Evolutionary conservation across 2,888 invertebrate species (phyloP), one percentile per base, ranked within the genome.

Genomic region (Colostygia pectinataria): DNA sequence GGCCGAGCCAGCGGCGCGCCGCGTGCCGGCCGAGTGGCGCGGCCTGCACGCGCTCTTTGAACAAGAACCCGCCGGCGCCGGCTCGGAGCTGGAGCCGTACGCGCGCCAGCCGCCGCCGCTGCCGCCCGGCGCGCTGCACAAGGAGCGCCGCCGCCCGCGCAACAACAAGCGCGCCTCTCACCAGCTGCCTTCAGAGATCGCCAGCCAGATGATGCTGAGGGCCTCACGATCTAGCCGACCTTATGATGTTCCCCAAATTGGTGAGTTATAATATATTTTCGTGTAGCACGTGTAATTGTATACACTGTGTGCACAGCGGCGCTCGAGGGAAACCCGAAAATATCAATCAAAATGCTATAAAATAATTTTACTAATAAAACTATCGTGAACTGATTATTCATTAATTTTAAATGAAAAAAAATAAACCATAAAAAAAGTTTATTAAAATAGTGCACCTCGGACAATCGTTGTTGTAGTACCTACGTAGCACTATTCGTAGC

Each of bases 191-290:
- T 86, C 91, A 44, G 92, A 92, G 66, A 91, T 94, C 66, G 94
- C 94, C 39, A 94, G 93, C 72, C 95, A 95, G 81, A 92, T 95
- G 85, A 95, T 96, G 94, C 86, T 95, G 72, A 92, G 95, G 66
- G 93, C 95, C 50, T 92, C 95, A 53, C 92, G 96, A 65, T 94
- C 94, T 60, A 93, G 93, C 77, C 91, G 95, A 68, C 93, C 94
- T 70, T 96, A 96, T 84, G 96, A 96, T 86, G 96, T 96, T 61
- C 96, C 96, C 65, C 96, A 95, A 91, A 96, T 96, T 75, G 96
- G 96, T 96, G 74, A 92, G 93, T 91, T 40, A n/a, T 20, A 28
- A n/a, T 7, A 5, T 18, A 32, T 10, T 14, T n/a, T n/a, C n/a
- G n/a, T n/a, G n/a, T n/a, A n/a, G n/a, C n/a, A n/a, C n/a, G n/a